Percentiles rank a stretch among this genome's conserved stretches.
phyloP scores from a whole-genome alignment of 1,140 invertebrate species.

The Drosophila ohnishii region DNA sequence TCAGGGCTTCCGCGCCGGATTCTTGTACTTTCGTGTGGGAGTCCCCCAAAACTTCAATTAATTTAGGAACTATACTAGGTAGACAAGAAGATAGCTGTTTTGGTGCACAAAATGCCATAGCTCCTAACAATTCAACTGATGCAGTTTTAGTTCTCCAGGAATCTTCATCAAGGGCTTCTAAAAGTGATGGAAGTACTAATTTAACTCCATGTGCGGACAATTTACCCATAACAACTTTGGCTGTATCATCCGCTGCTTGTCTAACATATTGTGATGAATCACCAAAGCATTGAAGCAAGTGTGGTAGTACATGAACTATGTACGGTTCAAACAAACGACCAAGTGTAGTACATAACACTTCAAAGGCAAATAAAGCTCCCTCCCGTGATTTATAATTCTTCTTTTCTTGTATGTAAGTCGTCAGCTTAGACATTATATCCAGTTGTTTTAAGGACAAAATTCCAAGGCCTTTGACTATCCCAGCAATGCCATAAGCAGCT shows the following conservation, averaged over 20 bases:
- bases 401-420: constrained; percentile 97
- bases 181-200: constrained; percentile 94
- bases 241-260: constrained; percentile 96
- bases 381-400: constrained; percentile 97
- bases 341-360: constrained; percentile 97
- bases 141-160: constrained; percentile 99
- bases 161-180: constrained; percentile 97
- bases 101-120: constrained; percentile 99
- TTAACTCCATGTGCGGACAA: constrained; percentile 98
- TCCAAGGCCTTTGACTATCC: constrained; percentile 97
- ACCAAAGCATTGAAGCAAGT: constrained; percentile 97
- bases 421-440: constrained; percentile 97
- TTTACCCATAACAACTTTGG: constrained; percentile 98
- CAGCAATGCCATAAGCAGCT: constrained; percentile 94
- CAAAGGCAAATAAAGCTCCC: constrained; percentile 98
- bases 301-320: constrained; percentile 97
- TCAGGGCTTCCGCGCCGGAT: constrained; percentile 96
- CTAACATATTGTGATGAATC: constrained; percentile 96
- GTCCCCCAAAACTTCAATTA: constrained; percentile 98
- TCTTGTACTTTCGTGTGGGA: constrained; percentile 99
- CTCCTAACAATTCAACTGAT: constrained; percentile 97
- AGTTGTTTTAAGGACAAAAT: constrained; percentile 97
- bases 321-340: constrained; percentile 99
- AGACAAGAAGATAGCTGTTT: constrained; percentile 99
- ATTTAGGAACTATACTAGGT: constrained; percentile 98